phyloP scores from a whole-genome alignment of 2,888 invertebrate genomes.

The Stenurella melanura region DNA sequence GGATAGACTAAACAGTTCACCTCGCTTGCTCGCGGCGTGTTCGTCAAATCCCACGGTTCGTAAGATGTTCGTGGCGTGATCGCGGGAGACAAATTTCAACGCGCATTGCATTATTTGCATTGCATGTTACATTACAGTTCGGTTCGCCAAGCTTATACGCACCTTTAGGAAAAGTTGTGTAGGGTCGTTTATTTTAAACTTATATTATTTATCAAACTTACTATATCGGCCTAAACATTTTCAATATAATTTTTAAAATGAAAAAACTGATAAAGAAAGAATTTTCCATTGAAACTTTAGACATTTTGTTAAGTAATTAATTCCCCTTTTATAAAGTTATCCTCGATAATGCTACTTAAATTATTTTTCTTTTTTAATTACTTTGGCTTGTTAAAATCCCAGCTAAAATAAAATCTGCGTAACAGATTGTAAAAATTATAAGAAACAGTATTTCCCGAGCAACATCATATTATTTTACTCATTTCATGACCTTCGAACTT shows the following conservation, averaged over 20 bases:
- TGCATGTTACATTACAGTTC: too few species aligned
- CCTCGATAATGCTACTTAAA: neutral
- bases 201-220: too few species aligned
- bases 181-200: too few species aligned
- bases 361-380: neutral
- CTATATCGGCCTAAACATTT: too few species aligned
- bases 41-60: too few species aligned
- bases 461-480: neutral
- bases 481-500: neutral
- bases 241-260: neutral
- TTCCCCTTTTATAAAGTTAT: neutral
- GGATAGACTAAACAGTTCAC: too few species aligned
- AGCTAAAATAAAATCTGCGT: neutral
- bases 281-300: neutral
- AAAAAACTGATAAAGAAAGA: neutral
- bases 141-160: too few species aligned
- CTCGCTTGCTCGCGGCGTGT: too few species aligned
- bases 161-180: too few species aligned
- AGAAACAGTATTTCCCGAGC: neutral
- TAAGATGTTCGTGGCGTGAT: too few species aligned
- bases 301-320: neutral
- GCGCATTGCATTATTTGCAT: too few species aligned
- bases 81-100: too few species aligned
- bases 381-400: neutral
- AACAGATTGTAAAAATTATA: neutral